Conservation (phyloP, 92 coral and sea anemone genomes). For the Muricea muricata region DNA sequence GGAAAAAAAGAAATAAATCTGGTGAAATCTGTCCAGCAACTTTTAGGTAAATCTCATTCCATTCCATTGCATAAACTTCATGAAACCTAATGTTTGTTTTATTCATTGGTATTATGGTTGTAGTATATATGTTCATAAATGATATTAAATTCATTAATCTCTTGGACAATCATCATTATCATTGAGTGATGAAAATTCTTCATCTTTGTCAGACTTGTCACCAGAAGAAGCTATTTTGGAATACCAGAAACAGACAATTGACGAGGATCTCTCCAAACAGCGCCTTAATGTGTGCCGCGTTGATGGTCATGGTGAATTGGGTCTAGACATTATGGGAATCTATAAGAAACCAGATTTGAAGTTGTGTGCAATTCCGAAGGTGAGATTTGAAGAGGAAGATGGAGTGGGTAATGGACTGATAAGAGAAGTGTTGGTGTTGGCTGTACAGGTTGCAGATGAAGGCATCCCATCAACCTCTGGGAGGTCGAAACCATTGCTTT, state of each 20-base stretch:
- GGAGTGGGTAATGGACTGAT: constrained; percentile 12
- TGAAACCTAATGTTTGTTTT: neutral
- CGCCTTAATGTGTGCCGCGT: constrained; percentile 1
- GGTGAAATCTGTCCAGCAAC: constrained; percentile 27
- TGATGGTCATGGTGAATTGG: neutral
- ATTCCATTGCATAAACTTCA: neutral
- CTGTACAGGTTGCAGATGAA: neutral
- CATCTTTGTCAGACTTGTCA: neutral
- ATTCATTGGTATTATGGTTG: neutral
- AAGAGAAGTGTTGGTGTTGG: neutral
- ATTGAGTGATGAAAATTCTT: neutral
- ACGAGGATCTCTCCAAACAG: constrained; percentile 2
- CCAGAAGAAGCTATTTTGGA: neutral
- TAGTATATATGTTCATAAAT: too few relatives aligned
- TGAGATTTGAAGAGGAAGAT: constrained; percentile 21
- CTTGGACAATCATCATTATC: neutral
- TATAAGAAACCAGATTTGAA: constrained; percentile 19
- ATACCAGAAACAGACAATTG: neutral
- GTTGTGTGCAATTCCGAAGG: neutral
- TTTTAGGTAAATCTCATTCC: neutral
- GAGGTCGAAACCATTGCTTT: neutral
- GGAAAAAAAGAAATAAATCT: neutral
- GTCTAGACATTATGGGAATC: constrained; percentile 6
- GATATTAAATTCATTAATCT: neutral
- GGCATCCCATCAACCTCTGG: constrained; percentile 7